These are phyloP conservation scores for Plectropomus leopardus DNA, from an alignment of 2,113 vertebrate genomes.

Conservation along the genomic window DNA sequence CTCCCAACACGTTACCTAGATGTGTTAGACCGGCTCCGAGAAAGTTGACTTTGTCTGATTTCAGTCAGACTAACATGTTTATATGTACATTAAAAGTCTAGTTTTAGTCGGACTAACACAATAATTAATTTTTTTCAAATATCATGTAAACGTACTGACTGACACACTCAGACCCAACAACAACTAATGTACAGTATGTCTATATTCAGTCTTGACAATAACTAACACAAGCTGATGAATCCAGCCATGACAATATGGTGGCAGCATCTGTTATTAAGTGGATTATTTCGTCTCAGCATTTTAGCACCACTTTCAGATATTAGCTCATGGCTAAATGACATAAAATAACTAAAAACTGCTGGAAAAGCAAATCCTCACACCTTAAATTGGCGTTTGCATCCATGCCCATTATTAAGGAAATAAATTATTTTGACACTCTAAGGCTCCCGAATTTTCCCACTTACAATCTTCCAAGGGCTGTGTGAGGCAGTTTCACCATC, in stretches of 20 bases:
- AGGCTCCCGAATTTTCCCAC: constrained; percentile 31
- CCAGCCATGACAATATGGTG: constrained; percentile 12
- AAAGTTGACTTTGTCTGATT: too few species aligned
- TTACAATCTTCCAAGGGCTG: constrained; percentile 54
- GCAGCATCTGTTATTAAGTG: constrained; percentile 25
- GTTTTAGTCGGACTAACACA: too few species aligned
- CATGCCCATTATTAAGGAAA: constrained; percentile 35
- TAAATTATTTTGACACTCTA: constrained; percentile 59
- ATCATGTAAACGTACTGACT: too few species aligned
- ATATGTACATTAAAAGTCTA: too few species aligned
- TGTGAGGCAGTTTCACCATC: constrained; percentile 37
- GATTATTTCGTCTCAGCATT: constrained; percentile 38
- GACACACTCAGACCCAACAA: not conserved
- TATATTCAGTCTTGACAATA: constrained; percentile 9
- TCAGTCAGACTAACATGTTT: too few species aligned
- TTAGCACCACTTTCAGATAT: constrained; percentile 17
- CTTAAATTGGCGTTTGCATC: constrained; percentile 33
- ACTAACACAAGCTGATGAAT: constrained; percentile 40
- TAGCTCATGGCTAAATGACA: constrained; percentile 36
- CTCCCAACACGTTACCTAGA: too few species aligned
- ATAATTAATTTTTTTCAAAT: too few species aligned
- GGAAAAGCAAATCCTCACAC: constrained; percentile 34
- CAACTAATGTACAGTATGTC: not conserved
- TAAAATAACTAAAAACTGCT: constrained; percentile 55
- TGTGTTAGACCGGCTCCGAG: too few species aligned